Conservation (phyloP, 1,140 invertebrate genomes). For the Scaptomyza hsui region DNA sequence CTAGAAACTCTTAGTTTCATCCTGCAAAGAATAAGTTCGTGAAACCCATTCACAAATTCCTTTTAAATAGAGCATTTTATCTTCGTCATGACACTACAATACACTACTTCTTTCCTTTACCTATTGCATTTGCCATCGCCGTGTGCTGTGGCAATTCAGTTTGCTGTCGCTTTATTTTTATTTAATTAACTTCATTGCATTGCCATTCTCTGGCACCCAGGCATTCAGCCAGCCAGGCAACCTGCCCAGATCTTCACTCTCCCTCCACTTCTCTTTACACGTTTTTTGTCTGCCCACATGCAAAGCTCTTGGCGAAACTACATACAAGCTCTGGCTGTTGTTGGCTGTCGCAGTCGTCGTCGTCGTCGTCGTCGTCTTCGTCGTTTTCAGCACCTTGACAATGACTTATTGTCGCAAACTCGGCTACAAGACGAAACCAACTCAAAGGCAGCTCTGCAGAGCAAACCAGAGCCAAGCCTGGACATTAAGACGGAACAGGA, state of each 20-base stretch:
- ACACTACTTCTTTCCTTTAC: neutral
- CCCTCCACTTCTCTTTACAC: too few species aligned
- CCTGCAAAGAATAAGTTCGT: too few species aligned
- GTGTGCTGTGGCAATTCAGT: conserved; percentile 59
- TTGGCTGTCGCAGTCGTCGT: conserved; percentile 52
- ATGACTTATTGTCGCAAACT: conserved; percentile 68
- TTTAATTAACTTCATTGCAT: conserved; percentile 78
- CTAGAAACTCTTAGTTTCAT: too few species aligned
- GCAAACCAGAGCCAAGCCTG: conserved; percentile 3
- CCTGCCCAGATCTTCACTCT: conserved; percentile 10
- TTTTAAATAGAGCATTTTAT: neutral
- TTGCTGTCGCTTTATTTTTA: conserved; percentile 75
- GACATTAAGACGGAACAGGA: neutral
- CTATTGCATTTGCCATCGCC: neutral
- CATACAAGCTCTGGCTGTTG: conserved; percentile 25
- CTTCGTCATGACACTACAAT: neutral
- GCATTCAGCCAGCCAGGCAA: conserved; percentile 25
- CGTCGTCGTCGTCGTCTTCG: conserved; percentile 38
- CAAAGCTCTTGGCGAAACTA: conserved; percentile 23
- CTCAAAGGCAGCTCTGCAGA: conserved; percentile 7
- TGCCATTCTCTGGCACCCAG: conserved; percentile 34
- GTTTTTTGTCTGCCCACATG: conserved; percentile 53
- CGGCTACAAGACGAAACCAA: conserved; percentile 10
- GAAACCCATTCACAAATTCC: too few species aligned
- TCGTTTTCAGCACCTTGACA: conserved; percentile 74